These are phyloP conservation scores for Gymnorhina tibicen DNA, from an alignment of 2,113 vertebrate species.

Conservation along the genomic window DNA sequence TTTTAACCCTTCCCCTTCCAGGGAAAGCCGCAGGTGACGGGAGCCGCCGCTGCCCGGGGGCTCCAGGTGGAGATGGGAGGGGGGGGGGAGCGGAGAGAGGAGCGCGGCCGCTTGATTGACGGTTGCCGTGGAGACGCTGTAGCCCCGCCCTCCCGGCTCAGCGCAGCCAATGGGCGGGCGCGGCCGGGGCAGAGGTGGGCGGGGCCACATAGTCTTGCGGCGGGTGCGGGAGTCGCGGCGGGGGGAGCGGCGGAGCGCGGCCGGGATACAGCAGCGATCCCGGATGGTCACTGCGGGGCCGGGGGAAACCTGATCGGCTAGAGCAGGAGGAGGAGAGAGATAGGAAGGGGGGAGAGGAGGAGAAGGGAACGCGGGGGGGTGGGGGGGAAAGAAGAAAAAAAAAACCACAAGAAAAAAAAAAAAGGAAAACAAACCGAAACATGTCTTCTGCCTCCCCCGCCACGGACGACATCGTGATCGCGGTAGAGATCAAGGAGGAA, in stretches of 20 bases:
- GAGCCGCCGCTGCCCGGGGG: neutral
- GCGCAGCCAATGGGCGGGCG: conserved; percentile 67
- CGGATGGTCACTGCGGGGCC: conserved; percentile 91
- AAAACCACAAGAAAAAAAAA: neutral
- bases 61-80: conserved; percentile 67
- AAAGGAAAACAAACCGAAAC: conserved; percentile 74
- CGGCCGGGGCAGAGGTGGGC: conserved; percentile 58
- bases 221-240: conserved; percentile 71
- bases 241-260: conserved; percentile 73
- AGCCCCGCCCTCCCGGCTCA: conserved; percentile 50
- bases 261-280: conserved; percentile 88
- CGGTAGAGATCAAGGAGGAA: conserved; percentile 94
- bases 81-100: neutral
- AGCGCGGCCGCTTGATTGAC: conserved; percentile 68
- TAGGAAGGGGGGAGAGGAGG: conserved; percentile 57
- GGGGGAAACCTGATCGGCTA: conserved; percentile 94
- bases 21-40: neutral
- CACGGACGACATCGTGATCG: conserved; percentile 85
- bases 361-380: conserved; percentile 41
- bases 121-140: conserved; percentile 41
- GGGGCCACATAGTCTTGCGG: conserved; percentile 73
- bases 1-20: neutral
- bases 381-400: too few relatives aligned
- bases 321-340: conserved; percentile 83
- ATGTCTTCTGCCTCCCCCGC: conserved; percentile 96